A percentile compares a stretch with the other conserved stretches of the same genome.
phyloP scores from a whole-genome alignment of 2,113 vertebrate genomes.

The Macroglossus sobrinus region DNA sequence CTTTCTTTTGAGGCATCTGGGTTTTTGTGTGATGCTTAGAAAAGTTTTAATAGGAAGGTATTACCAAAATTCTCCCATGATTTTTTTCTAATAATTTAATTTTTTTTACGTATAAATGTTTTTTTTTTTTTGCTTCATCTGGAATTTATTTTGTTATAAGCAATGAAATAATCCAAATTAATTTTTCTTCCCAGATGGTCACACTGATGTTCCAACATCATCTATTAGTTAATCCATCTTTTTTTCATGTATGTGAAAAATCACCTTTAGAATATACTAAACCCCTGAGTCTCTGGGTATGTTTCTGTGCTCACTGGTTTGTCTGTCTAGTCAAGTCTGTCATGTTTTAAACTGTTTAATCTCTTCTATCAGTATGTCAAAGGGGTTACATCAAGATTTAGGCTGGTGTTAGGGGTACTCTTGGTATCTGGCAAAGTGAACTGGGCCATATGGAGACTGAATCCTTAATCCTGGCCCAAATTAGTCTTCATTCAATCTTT shows the following conservation, averaged over 20 bases:
- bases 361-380: neutral
- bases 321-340: neutral
- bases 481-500: neutral
- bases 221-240: neutral
- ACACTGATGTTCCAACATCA: neutral
- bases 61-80: neutral
- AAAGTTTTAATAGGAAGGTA: neutral
- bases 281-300: neutral
- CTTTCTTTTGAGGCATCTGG: neutral
- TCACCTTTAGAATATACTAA: neutral
- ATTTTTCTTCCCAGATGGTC: neutral
- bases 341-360: conserved; percentile 1
- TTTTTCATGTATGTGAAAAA: neutral
- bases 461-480: neutral
- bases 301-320: neutral
- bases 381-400: neutral
- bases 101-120: neutral
- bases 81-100: conserved; percentile 4
- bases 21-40: neutral
- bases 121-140: neutral
- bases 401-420: neutral
- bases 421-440: neutral
- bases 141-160: conserved; percentile 39
- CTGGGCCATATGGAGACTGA: neutral
- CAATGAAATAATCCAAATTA: conserved; percentile 26